Conservation (phyloP, 2,113 vertebrate genomes). For the Gila orcuttii region DNA sequence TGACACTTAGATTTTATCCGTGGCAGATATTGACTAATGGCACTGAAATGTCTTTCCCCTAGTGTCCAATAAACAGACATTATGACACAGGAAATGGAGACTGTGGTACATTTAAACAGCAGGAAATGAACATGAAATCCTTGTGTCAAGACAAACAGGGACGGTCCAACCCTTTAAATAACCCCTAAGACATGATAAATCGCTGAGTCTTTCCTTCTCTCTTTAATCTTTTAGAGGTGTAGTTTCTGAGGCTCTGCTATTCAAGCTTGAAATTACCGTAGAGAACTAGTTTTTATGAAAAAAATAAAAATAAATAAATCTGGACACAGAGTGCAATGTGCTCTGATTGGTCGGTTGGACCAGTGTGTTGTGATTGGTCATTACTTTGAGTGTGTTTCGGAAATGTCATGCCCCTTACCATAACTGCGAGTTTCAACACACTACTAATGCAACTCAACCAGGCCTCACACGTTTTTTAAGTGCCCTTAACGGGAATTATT, state of each 20-base stretch:
- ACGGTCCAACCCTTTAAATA: slow-evolving; percentile 51
- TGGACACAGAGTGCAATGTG: not conserved
- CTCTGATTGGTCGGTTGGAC: too few relatives aligned
- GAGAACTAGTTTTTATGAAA: not conserved
- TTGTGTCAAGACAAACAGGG: slow-evolving; percentile 4
- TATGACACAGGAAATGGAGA: not conserved
- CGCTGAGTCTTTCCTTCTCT: not conserved
- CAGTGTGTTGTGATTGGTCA: too few relatives aligned
- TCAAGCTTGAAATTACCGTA: not conserved
- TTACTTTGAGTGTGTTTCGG: too few relatives aligned
- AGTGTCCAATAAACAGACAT: not conserved
- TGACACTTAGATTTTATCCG: not conserved
- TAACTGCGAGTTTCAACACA: too few relatives aligned
- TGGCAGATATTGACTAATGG: slow-evolving; percentile 22
- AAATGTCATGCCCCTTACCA: too few relatives aligned
- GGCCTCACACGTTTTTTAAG: too few relatives aligned
- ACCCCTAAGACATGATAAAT: slow-evolving; percentile 25
- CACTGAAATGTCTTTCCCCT: slow-evolving; percentile 22
- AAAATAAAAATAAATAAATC: not conserved
- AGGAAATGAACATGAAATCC: slow-evolving; percentile 28
- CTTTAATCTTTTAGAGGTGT: slow-evolving; percentile 4
- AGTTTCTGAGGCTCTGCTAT: not conserved
- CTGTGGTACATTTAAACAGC: not conserved
- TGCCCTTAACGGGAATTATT: too few relatives aligned
- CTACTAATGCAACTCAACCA: too few relatives aligned